Evolutionary conservation across 2,888 invertebrate genomes (phyloP).

Genomic region (Drosophila vallismaia): DNA sequence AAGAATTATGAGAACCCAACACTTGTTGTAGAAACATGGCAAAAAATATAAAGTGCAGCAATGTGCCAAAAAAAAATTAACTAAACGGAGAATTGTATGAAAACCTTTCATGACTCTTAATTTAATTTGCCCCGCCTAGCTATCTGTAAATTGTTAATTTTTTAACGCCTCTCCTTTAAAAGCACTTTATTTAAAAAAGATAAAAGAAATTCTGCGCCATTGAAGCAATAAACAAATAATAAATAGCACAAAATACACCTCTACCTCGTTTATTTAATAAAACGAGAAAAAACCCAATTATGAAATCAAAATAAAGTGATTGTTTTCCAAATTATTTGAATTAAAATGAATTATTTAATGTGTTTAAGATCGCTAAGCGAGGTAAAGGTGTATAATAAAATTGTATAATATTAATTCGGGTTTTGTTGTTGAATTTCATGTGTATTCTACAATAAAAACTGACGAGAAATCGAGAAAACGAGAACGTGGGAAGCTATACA

Average conservation of each 20-base stretch:
- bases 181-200: slow-evolving; percentile 3
- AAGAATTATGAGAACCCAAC: slow-evolving; percentile 36
- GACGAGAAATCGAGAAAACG: slow-evolving; percentile 27
- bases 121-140: slow-evolving; percentile 44
- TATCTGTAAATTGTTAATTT: slow-evolving; percentile 24
- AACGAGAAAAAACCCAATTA: slow-evolving; percentile 14
- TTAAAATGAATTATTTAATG: slow-evolving; percentile 30
- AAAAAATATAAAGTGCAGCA: slow-evolving; percentile 49
- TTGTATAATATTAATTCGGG: slow-evolving; percentile 22
- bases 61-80: slow-evolving; percentile 60
- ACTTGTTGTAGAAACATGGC: slow-evolving; percentile 53
- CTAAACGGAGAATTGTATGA: slow-evolving; percentile 18
- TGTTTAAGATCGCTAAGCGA: slow-evolving; percentile 30
- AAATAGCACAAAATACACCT: slow-evolving; percentile 55
- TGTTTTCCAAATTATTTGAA: slow-evolving; percentile 27
- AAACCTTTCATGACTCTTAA: slow-evolving; percentile 14
- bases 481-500: slow-evolving; percentile 59
- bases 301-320: slow-evolving; percentile 34
- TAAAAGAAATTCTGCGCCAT: slow-evolving; percentile 40
- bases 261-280: slow-evolving; percentile 21
- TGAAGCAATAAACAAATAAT: slow-evolving; percentile 54
- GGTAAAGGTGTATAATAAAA: slow-evolving; percentile 61
- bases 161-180: slow-evolving; percentile 8
- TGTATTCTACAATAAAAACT: slow-evolving; percentile 21
- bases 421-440: slow-evolving; percentile 11